Base-by-base conservation (phyloP, 23 tunicate genomes). In the Ascidia mentula region DNA sequence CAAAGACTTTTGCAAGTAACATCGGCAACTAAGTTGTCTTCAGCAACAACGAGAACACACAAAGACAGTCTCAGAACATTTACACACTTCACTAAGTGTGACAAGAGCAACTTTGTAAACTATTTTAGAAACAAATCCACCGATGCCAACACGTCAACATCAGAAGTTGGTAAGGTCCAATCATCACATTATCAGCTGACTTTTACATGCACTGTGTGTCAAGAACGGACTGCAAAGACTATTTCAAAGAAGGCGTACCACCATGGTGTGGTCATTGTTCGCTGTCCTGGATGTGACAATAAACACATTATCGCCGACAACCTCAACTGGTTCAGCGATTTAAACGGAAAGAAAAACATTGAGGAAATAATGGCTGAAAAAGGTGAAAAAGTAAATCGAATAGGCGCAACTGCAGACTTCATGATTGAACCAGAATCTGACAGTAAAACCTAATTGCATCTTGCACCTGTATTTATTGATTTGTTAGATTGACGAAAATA, bases 281-380 rank as follows among this genome's bases (percentile, higher is more conserved):
- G 77, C 17, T 95, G 99, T 40, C 92, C 89, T 0, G 91, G 86
- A 6, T 95, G 99, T 82, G 53, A 40, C 0, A 95, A 95, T 38
- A 72, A 90, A 60, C 99, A 95, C 59, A 87, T 95, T 7, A 95
- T 95, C 22, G 99, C 99, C 7, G 99, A 90, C 74, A 90, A 95
- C 45, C 86, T 90, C 32, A 83, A 83, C 45, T 95, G 99, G 99
- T 95, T 95, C 42, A 82, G 90, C 60, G 99, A 95, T 59, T 82
- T 95, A 82, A 80, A 95, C 22, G 99, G 99, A 34, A 90, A 81
- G 65, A 95, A 72, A 59, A 95, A 95, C 46, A 95, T 95, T 77
- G 99, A 95, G 75, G 99, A 95, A 74, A 95, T 95, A 34, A 33
- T 95, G 75, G 99, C 90, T 18, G 90, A 86, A 69, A 90, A 90